phyloP scores from a whole-genome alignment of 2,113 vertebrate genomes.

The Hippocampus mohnikei region DNA sequence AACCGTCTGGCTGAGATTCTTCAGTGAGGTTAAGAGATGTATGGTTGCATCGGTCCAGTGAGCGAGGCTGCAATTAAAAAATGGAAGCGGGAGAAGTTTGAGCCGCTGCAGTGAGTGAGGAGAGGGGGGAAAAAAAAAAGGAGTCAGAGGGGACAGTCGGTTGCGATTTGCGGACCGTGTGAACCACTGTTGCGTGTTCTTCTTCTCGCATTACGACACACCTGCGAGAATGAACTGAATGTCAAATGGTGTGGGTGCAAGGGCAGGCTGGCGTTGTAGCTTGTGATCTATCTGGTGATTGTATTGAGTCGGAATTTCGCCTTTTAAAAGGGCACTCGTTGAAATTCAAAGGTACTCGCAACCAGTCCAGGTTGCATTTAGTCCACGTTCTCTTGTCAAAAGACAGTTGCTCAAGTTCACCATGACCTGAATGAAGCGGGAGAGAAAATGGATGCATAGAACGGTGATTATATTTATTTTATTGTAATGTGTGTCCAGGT shows the following conservation, averaged over 20 bases:
- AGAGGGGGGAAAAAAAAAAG: neutral
- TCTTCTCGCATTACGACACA: neutral
- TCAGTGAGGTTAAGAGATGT: neutral
- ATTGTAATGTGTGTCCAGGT: no score
- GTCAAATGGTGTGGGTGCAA: neutral
- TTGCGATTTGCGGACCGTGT: constrained; percentile 9
- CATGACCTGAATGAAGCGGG: no score
- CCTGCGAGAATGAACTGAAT: neutral
- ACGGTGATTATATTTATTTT: no score
- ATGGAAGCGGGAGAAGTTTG: neutral
- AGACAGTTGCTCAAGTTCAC: neutral
- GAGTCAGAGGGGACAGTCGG: neutral
- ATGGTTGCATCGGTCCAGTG: neutral
- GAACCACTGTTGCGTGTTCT: neutral
- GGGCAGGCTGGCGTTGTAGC: neutral
- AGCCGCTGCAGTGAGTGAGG: neutral
- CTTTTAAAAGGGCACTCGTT: neutral
- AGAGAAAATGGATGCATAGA: no score
- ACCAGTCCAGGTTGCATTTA: neutral
- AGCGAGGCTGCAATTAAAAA: neutral
- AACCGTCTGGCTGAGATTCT: constrained; percentile 1
- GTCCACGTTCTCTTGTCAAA: neutral
- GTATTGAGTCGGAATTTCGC: neutral
- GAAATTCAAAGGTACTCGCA: neutral
- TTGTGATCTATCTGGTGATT: neutral